Evolutionary conservation across 2,888 invertebrate genomes (phyloP).

Genomic region (Ophion obscuratus): DNA sequence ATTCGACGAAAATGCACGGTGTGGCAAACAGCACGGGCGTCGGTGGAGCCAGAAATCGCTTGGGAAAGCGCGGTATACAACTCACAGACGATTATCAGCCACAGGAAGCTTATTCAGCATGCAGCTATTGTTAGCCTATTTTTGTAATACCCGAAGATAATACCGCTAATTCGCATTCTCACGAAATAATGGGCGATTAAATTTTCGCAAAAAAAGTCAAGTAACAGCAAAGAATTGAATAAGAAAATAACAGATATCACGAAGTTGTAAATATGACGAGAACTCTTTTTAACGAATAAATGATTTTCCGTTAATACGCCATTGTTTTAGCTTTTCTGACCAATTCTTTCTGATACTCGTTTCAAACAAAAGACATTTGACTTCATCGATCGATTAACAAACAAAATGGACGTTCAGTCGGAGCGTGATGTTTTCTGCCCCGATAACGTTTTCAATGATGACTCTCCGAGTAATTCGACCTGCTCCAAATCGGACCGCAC

Average conservation of each 20-base stretch:
- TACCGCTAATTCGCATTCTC: conserved; percentile 24
- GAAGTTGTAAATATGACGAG: conserved; percentile 61
- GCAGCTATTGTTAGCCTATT: conserved; percentile 66
- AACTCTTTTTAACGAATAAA: conserved; percentile 61
- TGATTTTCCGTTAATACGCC: conserved; percentile 57
- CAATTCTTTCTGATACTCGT: neutral
- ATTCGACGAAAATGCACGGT: conserved; percentile 69
- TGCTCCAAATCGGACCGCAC: conserved; percentile 23
- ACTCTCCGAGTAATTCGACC: neutral
- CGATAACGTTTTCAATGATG: conserved; percentile 6
- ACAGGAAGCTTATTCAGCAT: conserved; percentile 73
- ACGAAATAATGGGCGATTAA: conserved; percentile 35
- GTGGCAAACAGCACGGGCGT: conserved; percentile 66
- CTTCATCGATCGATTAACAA: neutral
- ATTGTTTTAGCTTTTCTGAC: neutral
- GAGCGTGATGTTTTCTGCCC: conserved; percentile 6
- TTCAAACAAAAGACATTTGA: conserved; percentile 22
- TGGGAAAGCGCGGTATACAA: conserved; percentile 77
- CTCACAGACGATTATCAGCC: conserved; percentile 74
- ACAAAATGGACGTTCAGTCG: conserved; percentile 38
- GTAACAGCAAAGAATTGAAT: neutral
- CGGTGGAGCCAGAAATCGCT: conserved; percentile 76
- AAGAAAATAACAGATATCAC: conserved; percentile 39
- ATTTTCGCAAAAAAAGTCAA: conserved; percentile 27
- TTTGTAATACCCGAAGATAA: conserved; percentile 19